A percentile compares a stretch with the other conserved stretches of the same genome.
phyloP scores from a whole-genome alignment of 2,113 vertebrate genomes.

The Calyptomena viridis region DNA sequence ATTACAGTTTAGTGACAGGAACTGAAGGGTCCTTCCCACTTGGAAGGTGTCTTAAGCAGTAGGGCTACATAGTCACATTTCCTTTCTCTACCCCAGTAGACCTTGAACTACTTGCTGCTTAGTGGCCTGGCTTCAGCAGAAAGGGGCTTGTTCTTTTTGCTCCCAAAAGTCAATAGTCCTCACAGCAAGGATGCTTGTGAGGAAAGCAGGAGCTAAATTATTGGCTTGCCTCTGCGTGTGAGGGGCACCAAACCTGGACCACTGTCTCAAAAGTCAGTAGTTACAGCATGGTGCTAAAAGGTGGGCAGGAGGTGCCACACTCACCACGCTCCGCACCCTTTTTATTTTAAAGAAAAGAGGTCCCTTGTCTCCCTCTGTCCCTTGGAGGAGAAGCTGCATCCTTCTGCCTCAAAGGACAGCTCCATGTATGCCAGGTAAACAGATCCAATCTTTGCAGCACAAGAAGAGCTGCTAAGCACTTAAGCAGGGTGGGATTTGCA shows the following conservation, averaged over 20 bases:
- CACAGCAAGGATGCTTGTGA: not conserved
- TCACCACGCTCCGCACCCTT: not conserved
- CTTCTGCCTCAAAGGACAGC: not conserved
- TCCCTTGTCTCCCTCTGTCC: not conserved
- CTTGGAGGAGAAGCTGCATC: not conserved
- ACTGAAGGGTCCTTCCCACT: not conserved
- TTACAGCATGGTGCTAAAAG: not conserved
- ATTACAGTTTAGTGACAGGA: rapidly evolving
- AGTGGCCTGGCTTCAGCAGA: not conserved
- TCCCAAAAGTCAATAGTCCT: not conserved
- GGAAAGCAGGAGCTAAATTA: not conserved
- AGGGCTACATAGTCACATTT: not conserved
- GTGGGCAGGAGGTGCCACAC: not conserved
- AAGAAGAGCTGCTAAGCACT: not conserved
- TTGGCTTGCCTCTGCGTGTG: not conserved
- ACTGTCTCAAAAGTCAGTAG: not conserved
- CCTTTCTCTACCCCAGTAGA: not conserved
- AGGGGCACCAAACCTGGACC: not conserved
- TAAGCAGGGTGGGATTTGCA: not conserved
- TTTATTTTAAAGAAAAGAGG: not conserved
- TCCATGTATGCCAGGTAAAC: not conserved
- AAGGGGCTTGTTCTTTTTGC: not conserved
- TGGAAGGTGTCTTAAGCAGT: not conserved
- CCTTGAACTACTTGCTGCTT: not conserved
- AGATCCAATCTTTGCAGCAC: not conserved